A percentile compares a stretch with the other conserved stretches of the same genome.
phyloP scores from a whole-genome alignment of 2,797 vertebrate species.

The Coranthus polyacanthus region DNA sequence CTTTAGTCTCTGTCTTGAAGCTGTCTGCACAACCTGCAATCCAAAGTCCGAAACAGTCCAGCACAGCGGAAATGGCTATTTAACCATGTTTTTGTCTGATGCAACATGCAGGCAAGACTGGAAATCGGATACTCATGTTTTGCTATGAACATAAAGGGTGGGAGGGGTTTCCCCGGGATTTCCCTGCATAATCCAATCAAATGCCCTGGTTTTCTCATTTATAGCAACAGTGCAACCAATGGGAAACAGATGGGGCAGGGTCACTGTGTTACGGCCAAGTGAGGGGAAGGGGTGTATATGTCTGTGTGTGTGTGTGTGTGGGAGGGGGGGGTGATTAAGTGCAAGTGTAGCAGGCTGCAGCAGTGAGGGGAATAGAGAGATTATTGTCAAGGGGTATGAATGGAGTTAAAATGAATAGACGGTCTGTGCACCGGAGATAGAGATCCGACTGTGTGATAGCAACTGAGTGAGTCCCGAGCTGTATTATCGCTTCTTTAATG shows the following conservation, averaged over 20 bases:
- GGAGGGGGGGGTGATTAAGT: slow-evolving; percentile 41
- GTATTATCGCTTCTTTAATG: slow-evolving; percentile 43
- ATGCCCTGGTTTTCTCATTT: slow-evolving; percentile 27
- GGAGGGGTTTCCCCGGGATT: slow-evolving; percentile 75
- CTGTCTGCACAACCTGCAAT: slow-evolving; percentile 50
- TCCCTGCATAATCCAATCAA: slow-evolving; percentile 76
- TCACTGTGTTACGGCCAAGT: slow-evolving; percentile 63
- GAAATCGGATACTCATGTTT: slow-evolving; percentile 80
- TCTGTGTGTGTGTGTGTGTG: too few relatives aligned
- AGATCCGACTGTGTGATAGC: slow-evolving; percentile 49
- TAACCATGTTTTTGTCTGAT: slow-evolving; percentile 83
- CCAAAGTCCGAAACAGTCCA: slow-evolving; percentile 62
- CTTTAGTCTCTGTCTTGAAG: slow-evolving; percentile 30
- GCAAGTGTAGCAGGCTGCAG: slow-evolving; percentile 33
- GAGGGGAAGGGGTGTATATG: background rate
- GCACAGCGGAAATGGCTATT: slow-evolving; percentile 75
- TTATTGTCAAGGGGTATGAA: slow-evolving; percentile 60
- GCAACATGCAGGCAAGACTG: slow-evolving; percentile 83
- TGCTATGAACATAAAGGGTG: slow-evolving; percentile 72
- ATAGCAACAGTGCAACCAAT: slow-evolving; percentile 65
- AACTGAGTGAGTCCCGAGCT: slow-evolving; percentile 44
- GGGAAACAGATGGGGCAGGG: slow-evolving; percentile 56
- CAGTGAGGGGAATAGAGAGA: slow-evolving; percentile 46
- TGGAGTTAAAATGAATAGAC: slow-evolving; percentile 56
- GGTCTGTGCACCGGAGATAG: slow-evolving; percentile 56